Conservation (phyloP, 2,113 vertebrate species). For the Epinephelus cyanopodus region DNA sequence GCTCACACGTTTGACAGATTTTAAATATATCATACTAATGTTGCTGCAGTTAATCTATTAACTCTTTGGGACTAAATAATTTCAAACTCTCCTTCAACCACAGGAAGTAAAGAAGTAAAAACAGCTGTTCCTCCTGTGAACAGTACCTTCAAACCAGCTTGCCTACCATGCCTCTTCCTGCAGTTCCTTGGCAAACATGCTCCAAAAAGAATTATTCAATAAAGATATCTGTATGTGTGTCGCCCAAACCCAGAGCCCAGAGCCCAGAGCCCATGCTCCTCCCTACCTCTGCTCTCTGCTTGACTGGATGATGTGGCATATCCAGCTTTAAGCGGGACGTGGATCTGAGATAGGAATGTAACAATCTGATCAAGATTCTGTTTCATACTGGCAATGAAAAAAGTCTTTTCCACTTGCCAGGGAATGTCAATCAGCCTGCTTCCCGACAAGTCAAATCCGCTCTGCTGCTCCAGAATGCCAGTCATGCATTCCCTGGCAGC, state of each 20-base stretch:
- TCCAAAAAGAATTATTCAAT: slow-evolving; percentile 35
- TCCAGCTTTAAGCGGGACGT: slow-evolving; percentile 44
- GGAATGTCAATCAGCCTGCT: slow-evolving; percentile 61
- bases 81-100: background rate
- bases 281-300: slow-evolving; percentile 25
- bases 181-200: slow-evolving; percentile 7
- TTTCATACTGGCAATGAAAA: slow-evolving; percentile 53
- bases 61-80: background rate
- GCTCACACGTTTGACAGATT: background rate
- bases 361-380: slow-evolving; percentile 60
- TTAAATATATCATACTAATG: background rate
- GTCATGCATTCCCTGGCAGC: slow-evolving; percentile 58
- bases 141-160: background rate
- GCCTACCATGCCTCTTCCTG: background rate
- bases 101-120: background rate
- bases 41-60: background rate
- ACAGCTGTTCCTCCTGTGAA: background rate
- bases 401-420: slow-evolving; percentile 46
- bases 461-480: slow-evolving; percentile 65
- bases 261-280: slow-evolving; percentile 6
- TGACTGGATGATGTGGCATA: slow-evolving; percentile 41
- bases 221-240: slow-evolving; percentile 26
- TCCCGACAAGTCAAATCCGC: slow-evolving; percentile 54
- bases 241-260: slow-evolving; percentile 7
- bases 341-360: slow-evolving; percentile 29